These are phyloP conservation scores for Gobio gobio DNA, from an alignment of 2,113 vertebrate genomes.

Conservation along the genomic window DNA sequence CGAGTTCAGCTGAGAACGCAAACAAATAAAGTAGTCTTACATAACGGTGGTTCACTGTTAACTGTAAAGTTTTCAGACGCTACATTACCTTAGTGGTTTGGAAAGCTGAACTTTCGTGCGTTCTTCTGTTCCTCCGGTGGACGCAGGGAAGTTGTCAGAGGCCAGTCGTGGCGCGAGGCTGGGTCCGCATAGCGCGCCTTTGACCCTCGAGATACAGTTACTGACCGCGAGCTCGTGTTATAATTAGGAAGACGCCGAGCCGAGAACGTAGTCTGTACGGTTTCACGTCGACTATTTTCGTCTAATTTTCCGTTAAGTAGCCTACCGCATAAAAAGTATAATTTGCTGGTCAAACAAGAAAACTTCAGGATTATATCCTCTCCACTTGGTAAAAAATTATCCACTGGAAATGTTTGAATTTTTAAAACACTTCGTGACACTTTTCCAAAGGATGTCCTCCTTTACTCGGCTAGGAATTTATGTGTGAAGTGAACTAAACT, in stretches of 20 bases:
- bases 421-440: background rate
- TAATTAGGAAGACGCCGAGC: slow-evolving; percentile 37
- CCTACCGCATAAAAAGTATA: background rate
- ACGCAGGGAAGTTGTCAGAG: slow-evolving; percentile 11
- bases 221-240: slow-evolving; percentile 43
- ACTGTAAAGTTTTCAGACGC: background rate
- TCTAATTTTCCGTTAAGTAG: background rate
- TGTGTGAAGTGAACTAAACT: background rate
- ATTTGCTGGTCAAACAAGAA: background rate
- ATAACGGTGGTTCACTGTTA: background rate
- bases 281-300: background rate
- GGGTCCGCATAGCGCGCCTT: background rate
- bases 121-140: background rate
- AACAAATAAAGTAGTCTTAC: background rate
- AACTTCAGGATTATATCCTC: background rate
- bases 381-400: background rate
- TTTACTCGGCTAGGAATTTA: background rate
- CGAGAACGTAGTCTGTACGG: background rate
- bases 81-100: slow-evolving; percentile 26
- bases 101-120: background rate
- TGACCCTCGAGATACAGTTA: slow-evolving; percentile 45
- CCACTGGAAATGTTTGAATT: background rate
- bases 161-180: background rate
- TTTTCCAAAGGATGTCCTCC: background rate
- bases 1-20: background rate